These are phyloP conservation scores for Geococcyx californianus DNA, from an alignment of 2,113 vertebrate genomes.

Conservation along the genomic window DNA sequence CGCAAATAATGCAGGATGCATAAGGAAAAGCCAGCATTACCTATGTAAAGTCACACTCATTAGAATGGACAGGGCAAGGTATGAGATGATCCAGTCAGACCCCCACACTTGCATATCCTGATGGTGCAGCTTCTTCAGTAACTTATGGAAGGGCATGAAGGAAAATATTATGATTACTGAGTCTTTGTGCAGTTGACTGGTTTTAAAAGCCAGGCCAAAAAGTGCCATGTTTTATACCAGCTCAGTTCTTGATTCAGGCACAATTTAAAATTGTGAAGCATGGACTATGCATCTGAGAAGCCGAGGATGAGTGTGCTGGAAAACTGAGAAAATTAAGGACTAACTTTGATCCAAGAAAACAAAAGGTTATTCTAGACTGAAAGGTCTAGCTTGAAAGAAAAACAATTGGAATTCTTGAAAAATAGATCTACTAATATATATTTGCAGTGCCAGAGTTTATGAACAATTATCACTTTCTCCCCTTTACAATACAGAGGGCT, in stretches of 20 bases:
- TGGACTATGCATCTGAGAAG: background rate
- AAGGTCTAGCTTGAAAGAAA: background rate
- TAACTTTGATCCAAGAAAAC: background rate
- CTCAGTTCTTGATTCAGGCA: background rate
- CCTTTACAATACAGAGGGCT: background rate
- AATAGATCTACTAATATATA: fast-evolving
- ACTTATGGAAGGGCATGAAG: background rate
- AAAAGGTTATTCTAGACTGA: background rate
- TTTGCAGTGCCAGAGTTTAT: background rate
- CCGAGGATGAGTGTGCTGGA: background rate
- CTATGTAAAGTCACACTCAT: background rate
- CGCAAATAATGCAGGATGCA: background rate
- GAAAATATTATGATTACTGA: background rate
- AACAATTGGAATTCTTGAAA: background rate
- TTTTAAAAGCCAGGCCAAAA: background rate
- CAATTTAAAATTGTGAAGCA: background rate
- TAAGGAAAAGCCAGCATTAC: background rate
- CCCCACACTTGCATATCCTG: background rate
- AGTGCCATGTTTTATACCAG: background rate
- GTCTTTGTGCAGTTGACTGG: background rate
- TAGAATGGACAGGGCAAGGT: background rate
- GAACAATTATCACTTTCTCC: background rate
- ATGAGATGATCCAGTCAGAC: background rate
- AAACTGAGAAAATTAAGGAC: background rate
- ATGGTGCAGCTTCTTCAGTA: background rate